phyloP scores from a whole-genome alignment of 2,797 vertebrate species.

The Tragopan temminckii region DNA sequence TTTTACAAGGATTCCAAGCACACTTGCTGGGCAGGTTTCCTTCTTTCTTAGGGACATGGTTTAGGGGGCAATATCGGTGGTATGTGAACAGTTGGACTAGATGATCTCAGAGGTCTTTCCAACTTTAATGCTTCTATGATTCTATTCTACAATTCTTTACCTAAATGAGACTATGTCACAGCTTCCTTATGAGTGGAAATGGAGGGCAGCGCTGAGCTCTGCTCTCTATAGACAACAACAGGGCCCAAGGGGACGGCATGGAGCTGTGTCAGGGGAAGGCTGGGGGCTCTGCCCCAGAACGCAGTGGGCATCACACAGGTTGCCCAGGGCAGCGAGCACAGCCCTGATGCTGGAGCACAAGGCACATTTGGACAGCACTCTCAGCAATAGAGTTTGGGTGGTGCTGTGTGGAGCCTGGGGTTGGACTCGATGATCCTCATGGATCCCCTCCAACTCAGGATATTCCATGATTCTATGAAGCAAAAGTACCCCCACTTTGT shows the following conservation, averaged over 20 bases:
- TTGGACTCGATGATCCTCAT: neutral
- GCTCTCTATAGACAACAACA: neutral
- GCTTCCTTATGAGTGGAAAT: neutral
- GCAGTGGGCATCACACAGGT: neutral
- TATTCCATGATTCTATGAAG: neutral
- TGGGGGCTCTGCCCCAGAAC: neutral
- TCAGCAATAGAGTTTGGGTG: neutral
- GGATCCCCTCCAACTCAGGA: neutral
- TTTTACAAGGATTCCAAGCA: constrained; percentile 70
- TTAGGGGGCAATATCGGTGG: too few relatives aligned
- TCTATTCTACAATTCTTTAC: neutral
- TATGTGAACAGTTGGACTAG: too few relatives aligned
- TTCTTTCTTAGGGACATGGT: neutral
- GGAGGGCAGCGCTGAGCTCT: neutral
- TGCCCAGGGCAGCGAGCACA: too few relatives aligned
- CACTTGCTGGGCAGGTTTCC: constrained; percentile 50
- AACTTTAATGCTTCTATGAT: too few relatives aligned
- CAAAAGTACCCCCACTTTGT: constrained; percentile 52
- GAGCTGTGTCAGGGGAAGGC: neutral
- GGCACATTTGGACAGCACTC: neutral
- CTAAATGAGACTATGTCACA: constrained; percentile 54
- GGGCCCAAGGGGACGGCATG: neutral
- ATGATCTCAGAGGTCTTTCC: too few relatives aligned
- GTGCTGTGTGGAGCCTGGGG: neutral
- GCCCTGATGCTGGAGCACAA: neutral